Base-by-base conservation (phyloP, 1,140 invertebrate genomes). In the Pseudomyrmex sp. region DNA sequence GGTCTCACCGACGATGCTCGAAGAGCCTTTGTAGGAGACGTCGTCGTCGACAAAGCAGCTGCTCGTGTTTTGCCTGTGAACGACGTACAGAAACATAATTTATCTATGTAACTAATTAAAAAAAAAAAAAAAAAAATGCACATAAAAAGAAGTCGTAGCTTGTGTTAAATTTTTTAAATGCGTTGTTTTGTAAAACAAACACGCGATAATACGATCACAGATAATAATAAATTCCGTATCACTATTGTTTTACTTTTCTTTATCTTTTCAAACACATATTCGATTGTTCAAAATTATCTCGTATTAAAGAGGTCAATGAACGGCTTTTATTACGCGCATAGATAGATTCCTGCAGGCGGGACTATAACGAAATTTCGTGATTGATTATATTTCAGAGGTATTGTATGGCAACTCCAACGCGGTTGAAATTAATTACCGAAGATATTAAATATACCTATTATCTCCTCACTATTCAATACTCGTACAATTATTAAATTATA, bases 1-100 rank as follows among this genome's bases (percentile, higher is more conserved):
- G 93, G 87, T 35, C 85, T 62, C 65, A 68, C 69, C 54, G 90
- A 82, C 26, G 86, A 73, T 13, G 86, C 77, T 15, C 85, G 63
- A 0, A 85, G 54, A 26, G 82, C 52, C 50, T 72, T 80, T 8
- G 87, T 85, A 35, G 35, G 35, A 35, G 35, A 35, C 5, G 35
- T 3, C 26, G 79, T 84, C 7, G 74, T 87, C n/a, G 59, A 23
- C 58, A 18, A 50, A 70, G 44, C n/a, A 58, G 15, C 8, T 23
- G 54, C 7, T 72, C 56, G 44, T 59, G 8, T n/a, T 26, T 72
- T 80, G 23, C 5, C 76, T 80, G n/a, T 10, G 70, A 80, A 18
- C 2, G 12, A 15, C 9, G 50, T 7, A 15, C 18, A 26, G 9
- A 56, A 12, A 54, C 8, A 35, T 35, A 35, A 26, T 26, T 26